phyloP scores from a whole-genome alignment of 2,113 vertebrate genomes.

The Passer domesticus region DNA sequence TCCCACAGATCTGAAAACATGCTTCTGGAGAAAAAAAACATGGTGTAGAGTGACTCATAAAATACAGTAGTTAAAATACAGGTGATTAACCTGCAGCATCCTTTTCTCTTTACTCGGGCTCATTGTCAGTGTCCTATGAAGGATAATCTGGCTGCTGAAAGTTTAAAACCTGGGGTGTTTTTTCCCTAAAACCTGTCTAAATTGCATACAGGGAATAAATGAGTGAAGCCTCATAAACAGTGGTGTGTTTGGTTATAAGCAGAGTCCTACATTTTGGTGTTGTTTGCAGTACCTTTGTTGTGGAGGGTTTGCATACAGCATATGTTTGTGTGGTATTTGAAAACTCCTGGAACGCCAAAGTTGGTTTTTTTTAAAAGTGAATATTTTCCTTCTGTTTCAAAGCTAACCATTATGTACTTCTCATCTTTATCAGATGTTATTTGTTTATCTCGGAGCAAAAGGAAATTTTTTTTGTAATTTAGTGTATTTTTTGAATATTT shows the following conservation, averaged over 20 bases:
- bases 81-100: not conserved
- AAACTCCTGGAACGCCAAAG: not conserved
- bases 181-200: not conserved
- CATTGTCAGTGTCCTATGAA: not conserved
- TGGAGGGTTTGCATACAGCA: not conserved
- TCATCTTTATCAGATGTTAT: not conserved
- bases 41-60: not conserved
- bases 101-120: not conserved
- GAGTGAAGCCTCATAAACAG: not conserved
- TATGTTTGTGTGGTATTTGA: not conserved
- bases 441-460: not conserved
- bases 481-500: not conserved
- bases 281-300: not conserved
- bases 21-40: not conserved
- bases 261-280: not conserved
- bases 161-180: not conserved
- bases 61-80: not conserved
- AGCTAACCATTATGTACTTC: not conserved
- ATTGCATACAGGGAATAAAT: not conserved
- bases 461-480: not conserved
- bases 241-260: not conserved
- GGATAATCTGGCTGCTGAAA: not conserved
- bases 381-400: not conserved
- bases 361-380: not conserved
- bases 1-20: not conserved